Conservation (phyloP, 2,113 vertebrate genomes). For the Campylomormyrus numenius region DNA sequence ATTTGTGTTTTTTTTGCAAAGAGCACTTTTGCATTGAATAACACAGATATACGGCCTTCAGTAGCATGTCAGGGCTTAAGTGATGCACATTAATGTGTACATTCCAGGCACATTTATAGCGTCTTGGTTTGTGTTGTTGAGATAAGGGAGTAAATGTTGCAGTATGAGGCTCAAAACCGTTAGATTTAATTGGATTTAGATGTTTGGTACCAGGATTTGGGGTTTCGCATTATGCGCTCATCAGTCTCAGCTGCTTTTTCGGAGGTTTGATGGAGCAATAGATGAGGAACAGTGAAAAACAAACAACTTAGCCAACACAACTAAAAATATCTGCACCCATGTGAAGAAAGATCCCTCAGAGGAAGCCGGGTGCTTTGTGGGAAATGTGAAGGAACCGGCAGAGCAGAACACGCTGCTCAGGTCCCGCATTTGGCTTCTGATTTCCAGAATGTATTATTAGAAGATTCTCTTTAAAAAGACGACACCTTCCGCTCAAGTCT, state of each 20-base stretch:
- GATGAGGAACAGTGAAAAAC: background rate
- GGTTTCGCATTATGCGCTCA: background rate
- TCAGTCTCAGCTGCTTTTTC: background rate
- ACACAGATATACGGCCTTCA: background rate
- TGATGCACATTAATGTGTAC: background rate
- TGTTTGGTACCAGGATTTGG: background rate
- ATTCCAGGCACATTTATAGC: background rate
- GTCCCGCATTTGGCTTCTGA: background rate
- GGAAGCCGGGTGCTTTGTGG: background rate
- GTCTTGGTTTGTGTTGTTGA: background rate
- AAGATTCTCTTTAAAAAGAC: background rate
- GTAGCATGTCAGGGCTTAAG: background rate
- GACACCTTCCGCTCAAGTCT: background rate
- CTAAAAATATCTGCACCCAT: constrained; percentile 14
- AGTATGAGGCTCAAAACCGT: background rate
- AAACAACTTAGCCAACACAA: constrained; percentile 9
- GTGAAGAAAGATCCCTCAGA: background rate
- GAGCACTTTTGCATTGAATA: background rate
- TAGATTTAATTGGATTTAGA: background rate
- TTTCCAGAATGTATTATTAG: background rate
- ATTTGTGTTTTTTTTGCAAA: background rate
- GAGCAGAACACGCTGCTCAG: background rate
- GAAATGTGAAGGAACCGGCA: background rate
- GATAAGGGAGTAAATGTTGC: background rate
- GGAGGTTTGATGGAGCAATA: background rate